A percentile compares a stretch with the other conserved stretches of the same genome.
Conservation (phyloP, 2,888 invertebrate species). For the Phengaris arion region DNA sequence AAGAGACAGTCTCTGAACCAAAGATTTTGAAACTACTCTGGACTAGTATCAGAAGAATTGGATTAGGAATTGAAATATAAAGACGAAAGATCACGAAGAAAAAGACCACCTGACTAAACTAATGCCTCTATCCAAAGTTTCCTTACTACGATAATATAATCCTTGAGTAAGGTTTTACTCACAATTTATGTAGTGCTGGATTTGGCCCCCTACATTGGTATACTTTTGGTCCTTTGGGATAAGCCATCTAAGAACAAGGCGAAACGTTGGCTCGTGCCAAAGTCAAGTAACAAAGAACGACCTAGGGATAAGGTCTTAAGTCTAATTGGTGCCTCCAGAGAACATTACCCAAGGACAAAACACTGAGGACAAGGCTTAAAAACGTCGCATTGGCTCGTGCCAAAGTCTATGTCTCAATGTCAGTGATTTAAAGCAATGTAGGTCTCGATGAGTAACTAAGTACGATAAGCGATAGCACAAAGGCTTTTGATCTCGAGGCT, state of each 20-base stretch:
- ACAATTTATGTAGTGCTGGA: too few species aligned
- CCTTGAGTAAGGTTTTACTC: too few species aligned
- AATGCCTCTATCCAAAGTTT: too few species aligned
- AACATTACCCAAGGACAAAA: not conserved
- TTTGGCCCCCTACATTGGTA: not conserved
- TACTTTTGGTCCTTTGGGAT: not conserved
- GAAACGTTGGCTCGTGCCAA: not conserved
- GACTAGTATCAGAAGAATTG: too few species aligned
- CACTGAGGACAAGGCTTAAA: not conserved
- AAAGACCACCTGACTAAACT: too few species aligned
- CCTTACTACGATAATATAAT: too few species aligned
- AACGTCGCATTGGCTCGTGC: not conserved
- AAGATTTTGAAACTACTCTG: too few species aligned
- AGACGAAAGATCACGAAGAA: too few species aligned
- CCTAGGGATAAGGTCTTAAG: not conserved
- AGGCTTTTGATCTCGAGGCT: not conserved
- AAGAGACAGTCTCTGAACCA: too few species aligned
- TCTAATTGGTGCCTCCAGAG: not conserved
- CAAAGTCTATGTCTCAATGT: not conserved
- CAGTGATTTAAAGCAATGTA: not conserved
- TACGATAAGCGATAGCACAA: slow-evolving; percentile 5
- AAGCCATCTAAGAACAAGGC: not conserved
- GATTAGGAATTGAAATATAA: too few species aligned
- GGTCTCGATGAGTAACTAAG: slow-evolving; percentile 16
- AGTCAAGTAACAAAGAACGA: not conserved